A percentile compares a stretch with the other conserved stretches of the same genome.
phyloP scores from a whole-genome alignment of 2,888 invertebrate genomes.

The Melinaea marsaeus region DNA sequence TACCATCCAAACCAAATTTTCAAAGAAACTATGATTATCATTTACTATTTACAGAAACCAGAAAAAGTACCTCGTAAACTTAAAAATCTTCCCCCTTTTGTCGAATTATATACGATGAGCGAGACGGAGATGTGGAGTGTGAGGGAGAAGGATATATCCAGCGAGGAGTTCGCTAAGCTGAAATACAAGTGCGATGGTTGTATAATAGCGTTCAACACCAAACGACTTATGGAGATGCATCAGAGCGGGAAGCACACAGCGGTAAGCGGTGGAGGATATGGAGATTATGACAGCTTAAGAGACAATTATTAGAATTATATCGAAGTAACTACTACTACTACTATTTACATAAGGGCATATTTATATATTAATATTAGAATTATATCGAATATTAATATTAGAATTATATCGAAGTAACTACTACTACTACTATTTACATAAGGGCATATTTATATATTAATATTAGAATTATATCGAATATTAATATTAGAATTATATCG shows the following conservation, averaged over 20 bases:
- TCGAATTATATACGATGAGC: conserved; percentile 51
- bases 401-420: no score
- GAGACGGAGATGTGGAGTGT: conserved; percentile 59
- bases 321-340: no score
- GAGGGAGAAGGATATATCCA: conserved; percentile 43
- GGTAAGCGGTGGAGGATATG: conserved; percentile 34
- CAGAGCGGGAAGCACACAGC: conserved; percentile 51
- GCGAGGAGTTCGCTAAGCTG: conserved; percentile 46
- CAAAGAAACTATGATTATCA: neutral
- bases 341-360: no score
- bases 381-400: no score
- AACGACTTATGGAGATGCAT: conserved; percentile 51
- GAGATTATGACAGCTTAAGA: no score
- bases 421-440: no score
- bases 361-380: no score
- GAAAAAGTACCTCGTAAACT: conserved; percentile 24
- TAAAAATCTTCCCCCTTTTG: conserved; percentile 56
- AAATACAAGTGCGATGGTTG: conserved; percentile 53
- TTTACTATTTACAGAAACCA: conserved; percentile 1
- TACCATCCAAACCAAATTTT: no score
- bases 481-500: no score
- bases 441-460: no score
- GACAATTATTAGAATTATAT: no score
- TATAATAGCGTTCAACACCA: conserved; percentile 52
- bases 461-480: no score